Evolutionary conservation across 35 echinoderm and acorn worm genomes (phyloP).

Genomic region (Heliocidaris tuberculata): DNA sequence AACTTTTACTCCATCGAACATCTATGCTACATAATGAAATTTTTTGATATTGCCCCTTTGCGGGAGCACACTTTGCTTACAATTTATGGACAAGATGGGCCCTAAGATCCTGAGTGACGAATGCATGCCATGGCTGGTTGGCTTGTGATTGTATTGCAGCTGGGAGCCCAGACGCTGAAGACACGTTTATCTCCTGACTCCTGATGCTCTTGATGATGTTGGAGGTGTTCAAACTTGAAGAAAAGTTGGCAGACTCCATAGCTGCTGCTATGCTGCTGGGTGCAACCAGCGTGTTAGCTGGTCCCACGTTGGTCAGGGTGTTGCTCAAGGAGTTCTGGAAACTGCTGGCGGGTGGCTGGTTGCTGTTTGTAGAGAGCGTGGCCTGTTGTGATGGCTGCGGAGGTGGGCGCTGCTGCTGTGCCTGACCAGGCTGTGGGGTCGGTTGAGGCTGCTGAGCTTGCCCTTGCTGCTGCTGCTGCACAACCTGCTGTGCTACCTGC

Average conservation of each 20-base stretch:
- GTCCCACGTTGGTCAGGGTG: neutral
- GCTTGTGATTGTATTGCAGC: slow-evolving; percentile 67
- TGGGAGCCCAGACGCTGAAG: neutral
- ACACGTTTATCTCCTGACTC: slow-evolving; percentile 19
- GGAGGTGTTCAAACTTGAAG: slow-evolving; percentile 31
- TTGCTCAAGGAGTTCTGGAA: slow-evolving; percentile 32
- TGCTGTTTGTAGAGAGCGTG: slow-evolving; percentile 7
- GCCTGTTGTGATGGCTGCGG: slow-evolving; percentile 26
- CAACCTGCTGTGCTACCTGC: slow-evolving; percentile 56
- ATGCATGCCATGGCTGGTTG: slow-evolving; percentile 88
- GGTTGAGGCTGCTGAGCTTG: slow-evolving; percentile 49
- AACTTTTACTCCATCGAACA: too few species aligned
- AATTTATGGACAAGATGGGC: slow-evolving; percentile 97
- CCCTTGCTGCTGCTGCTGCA: slow-evolving; percentile 58
- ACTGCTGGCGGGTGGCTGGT: slow-evolving; percentile 28
- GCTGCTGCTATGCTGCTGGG: neutral
- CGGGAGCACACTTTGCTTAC: slow-evolving; percentile 58
- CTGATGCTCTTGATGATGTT: slow-evolving; percentile 20
- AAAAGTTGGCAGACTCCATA: neutral
- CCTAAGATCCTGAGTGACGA: slow-evolving; percentile 92
- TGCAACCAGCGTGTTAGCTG: neutral
- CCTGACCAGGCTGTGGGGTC: slow-evolving; percentile 37
- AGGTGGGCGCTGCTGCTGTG: slow-evolving; percentile 47
- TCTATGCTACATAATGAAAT: too few species aligned
- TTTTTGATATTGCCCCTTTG: too few species aligned